phyloP scores from a whole-genome alignment of 2,113 vertebrate species.

The Charina bottae region DNA sequence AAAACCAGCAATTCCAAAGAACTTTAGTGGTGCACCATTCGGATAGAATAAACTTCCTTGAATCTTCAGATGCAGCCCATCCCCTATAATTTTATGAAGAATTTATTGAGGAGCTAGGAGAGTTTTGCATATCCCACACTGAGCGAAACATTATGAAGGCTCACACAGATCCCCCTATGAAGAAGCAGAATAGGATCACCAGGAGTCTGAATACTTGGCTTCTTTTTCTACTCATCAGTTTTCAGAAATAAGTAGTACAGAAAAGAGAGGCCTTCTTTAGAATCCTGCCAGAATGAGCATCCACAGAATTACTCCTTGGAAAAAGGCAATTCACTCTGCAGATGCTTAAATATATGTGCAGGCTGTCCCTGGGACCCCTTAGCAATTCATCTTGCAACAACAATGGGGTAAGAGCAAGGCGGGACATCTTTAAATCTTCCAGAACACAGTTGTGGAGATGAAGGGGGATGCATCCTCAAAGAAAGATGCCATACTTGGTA shows the following conservation, averaged over 20 bases:
- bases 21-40: not conserved
- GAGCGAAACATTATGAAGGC: not conserved
- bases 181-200: not conserved
- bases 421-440: slow-evolving; percentile 7
- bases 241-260: not conserved
- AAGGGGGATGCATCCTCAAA: not conserved
- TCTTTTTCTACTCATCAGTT: not conserved
- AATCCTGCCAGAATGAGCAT: not conserved
- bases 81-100: not conserved
- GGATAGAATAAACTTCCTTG: not conserved
- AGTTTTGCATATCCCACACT: not conserved
- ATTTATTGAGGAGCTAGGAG: too few species aligned
- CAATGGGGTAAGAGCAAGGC: not conserved
- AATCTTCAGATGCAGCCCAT: not conserved
- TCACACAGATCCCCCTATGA: not conserved
- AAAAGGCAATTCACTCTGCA: not conserved
- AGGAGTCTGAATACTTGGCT: not conserved
- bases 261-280: not conserved
- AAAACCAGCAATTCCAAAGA: not conserved
- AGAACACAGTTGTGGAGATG: not conserved
- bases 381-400: not conserved
- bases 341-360: not conserved
- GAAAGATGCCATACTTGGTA: slow-evolving; percentile 1
- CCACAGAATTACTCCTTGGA: not conserved
- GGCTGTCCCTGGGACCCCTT: not conserved